Percentiles rank a stretch among this genome's conserved stretches.
Conservation (phyloP, 2,113 vertebrate genomes). For the Pontoporia blainvillei region DNA sequence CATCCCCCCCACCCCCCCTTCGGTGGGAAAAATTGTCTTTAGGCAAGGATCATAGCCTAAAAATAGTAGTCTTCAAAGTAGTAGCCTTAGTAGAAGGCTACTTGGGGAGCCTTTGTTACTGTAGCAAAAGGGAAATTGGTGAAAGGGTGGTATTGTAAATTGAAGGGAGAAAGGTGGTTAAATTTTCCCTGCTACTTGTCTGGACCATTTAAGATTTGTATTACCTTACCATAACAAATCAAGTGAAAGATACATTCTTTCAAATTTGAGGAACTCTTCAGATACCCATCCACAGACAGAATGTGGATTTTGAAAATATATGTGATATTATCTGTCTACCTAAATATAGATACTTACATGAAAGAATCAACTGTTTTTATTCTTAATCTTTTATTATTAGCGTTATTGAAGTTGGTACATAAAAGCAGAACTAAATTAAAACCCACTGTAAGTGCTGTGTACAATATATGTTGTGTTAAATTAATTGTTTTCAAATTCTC, state of each 20-base stretch:
- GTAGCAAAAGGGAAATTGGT: neutral
- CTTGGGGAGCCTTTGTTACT: neutral
- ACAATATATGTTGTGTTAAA: neutral
- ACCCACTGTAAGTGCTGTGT: neutral
- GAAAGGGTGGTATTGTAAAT: neutral
- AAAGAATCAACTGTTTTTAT: neutral
- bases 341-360: neutral
- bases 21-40: neutral
- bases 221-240: slow-evolving; percentile 19
- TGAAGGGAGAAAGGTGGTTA: neutral
- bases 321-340: neutral
- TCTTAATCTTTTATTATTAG: slow-evolving; percentile 30
- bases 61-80: neutral
- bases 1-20: too few relatives aligned
- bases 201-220: neutral
- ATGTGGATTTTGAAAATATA: slow-evolving; percentile 34
- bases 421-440: neutral
- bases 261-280: slow-evolving; percentile 6
- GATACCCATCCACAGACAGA: neutral
- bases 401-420: neutral
- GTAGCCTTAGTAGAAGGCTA: neutral
- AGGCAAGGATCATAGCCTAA: neutral
- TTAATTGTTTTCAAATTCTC: neutral
- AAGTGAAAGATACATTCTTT: neutral
- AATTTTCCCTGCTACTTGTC: neutral